Base-by-base conservation (phyloP, 2,797 vertebrate genomes). In the Lutjanus argentimaculatus region DNA sequence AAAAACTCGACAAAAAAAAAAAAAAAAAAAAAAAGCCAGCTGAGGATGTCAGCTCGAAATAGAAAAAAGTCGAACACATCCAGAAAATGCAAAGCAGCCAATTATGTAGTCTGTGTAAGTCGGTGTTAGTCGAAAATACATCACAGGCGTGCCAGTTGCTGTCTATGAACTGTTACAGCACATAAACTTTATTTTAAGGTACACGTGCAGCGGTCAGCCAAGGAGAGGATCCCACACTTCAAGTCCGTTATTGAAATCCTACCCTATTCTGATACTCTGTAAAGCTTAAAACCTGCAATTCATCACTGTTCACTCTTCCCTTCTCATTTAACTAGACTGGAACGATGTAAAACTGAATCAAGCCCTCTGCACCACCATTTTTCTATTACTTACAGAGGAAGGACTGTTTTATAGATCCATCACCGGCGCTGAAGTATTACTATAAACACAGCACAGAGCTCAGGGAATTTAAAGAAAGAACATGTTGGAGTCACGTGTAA, bases 41-140 rank as follows among this genome's bases (percentile, higher is more conserved):
- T 64, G 79, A 88, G 49, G 56, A 85, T 89, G 87, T 87, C 80
- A 86, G 83, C 85, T 74, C 22, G 12, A 87, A 90, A 93, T 82
- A 55, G 62, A 85, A 79, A 80, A 88, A 90, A 83, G 51, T 74
- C 2, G 0, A 88, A 77, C 59, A 77, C 74, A 87, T 87, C 72
- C 70, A 72, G 61, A 86, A 90, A 91, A 92, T 89, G 90, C 83
- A 89, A 87, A 84, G 80, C 83, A 93, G 91, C 84, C 88, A 91
- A 88, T 93, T 94, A 90, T 86, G 76, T 72, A 77, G 76, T 84
- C 79, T 62, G 82, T 84, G 76, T 85, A 87, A 62, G 57, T 80
- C 81, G 64, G 63, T 80, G 74, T 89, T 66, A 16, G 63, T 77
- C 7, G 36, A 73, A 92, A 84, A 88, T 72, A 83, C 84, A 90